A percentile compares a stretch with the other conserved stretches of the same genome.
Conservation (phyloP, 2,797 vertebrate species). For the Chiloscyllium punctatum region DNA sequence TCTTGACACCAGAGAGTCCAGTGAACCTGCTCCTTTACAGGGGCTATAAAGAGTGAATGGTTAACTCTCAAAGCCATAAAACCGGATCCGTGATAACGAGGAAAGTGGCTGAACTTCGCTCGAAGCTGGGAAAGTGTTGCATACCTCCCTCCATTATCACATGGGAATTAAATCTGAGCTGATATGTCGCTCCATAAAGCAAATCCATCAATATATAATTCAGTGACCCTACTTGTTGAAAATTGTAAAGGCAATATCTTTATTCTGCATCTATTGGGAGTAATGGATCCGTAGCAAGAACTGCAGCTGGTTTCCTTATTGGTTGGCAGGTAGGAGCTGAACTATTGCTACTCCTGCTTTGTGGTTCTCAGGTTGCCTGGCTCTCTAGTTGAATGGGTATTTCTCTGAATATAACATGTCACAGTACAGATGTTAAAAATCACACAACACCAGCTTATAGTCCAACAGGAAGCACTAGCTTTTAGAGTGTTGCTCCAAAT, state of each 20-base stretch:
- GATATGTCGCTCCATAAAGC: neutral
- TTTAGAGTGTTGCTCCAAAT: too few species aligned
- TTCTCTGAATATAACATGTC: neutral
- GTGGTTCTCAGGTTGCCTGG: neutral
- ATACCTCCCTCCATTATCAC: neutral
- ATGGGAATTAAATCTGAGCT: neutral
- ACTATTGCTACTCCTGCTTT: neutral
- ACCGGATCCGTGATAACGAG: neutral
- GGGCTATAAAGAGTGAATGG: constrained; percentile 7
- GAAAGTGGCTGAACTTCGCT: constrained; percentile 26
- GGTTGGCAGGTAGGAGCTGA: neutral
- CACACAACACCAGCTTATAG: too few species aligned
- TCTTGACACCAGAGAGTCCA: neutral
- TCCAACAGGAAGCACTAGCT: too few species aligned
- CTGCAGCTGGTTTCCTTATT: neutral
- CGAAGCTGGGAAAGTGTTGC: neutral
- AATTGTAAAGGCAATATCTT: neutral
- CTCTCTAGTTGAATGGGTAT: neutral
- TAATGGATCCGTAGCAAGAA: neutral
- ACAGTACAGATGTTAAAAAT: neutral
- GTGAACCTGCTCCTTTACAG: neutral
- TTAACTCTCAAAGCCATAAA: constrained; percentile 19
- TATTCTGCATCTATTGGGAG: neutral
- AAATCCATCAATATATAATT: neutral
- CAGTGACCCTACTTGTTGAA: neutral